A percentile compares a stretch with the other conserved stretches of the same genome.
phyloP scores from a whole-genome alignment of 64 coral and sea anemone species.

The Anthopleura sola region DNA sequence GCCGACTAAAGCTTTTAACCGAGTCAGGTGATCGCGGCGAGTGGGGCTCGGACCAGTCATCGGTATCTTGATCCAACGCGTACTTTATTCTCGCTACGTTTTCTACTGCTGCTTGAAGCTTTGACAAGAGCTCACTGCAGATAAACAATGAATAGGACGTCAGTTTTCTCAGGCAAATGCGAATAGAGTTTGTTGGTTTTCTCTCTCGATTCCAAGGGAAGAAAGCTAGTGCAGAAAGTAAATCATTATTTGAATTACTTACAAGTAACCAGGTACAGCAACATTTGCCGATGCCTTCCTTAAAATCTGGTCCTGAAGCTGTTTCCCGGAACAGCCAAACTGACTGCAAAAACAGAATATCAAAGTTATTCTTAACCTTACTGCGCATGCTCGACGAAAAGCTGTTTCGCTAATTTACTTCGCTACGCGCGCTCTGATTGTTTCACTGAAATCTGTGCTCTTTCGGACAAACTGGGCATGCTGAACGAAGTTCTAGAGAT shows the following conservation, averaged over 20 bases:
- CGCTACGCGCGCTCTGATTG: too few species aligned
- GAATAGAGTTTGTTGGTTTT: too few species aligned
- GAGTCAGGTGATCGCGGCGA: constrained; percentile 39
- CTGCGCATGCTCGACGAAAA: too few species aligned
- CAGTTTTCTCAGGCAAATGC: neutral
- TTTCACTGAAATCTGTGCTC: too few species aligned
- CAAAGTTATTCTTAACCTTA: neutral
- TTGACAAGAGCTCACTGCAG: constrained; percentile 65
- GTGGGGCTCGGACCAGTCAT: constrained; percentile 26
- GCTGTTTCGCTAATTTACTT: too few species aligned
- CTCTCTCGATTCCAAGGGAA: too few species aligned
- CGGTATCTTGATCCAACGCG: constrained; percentile 50
- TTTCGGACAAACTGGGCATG: too few species aligned
- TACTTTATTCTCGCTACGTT: constrained; percentile 77
- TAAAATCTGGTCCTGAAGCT: constrained; percentile 92
- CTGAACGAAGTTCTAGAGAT: too few species aligned
- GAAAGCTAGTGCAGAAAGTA: too few species aligned
- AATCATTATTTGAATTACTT: constrained; percentile 22
- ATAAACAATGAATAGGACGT: neutral
- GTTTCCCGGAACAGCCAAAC: constrained; percentile 92
- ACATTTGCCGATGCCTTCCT: constrained; percentile 72
- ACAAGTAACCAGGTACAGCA: constrained; percentile 91
- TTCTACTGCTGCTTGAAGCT: constrained; percentile 72
- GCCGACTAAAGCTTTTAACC: constrained; percentile 23
- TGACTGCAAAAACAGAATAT: constrained; percentile 63